Evolutionary conservation across 1,140 invertebrate species (phyloP), one percentile per base, ranked within the genome.

Genomic region (Hyphantria cunea): DNA sequence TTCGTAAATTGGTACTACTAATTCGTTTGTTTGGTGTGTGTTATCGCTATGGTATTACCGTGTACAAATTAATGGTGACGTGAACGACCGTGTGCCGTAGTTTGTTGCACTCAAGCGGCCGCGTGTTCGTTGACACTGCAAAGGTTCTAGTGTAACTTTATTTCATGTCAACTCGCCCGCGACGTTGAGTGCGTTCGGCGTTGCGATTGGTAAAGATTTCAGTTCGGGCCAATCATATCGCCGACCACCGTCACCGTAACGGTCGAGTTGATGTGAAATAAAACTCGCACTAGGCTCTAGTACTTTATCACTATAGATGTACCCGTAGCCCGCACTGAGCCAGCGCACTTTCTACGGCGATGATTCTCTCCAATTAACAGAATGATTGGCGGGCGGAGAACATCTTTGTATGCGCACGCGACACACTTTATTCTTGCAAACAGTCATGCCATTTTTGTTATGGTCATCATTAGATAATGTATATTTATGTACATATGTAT

Each of bases 331-430:
- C 39, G 60, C 37, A 45, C 54, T 13, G 31, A 14, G 62, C 58
- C 60, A 56, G 60, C 55, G 62, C 44, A 88, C 87, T 90, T 90
- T 90, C 87, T 87, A 86, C 80, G 70, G 65, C 73, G 75, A 88
- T 88, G 83, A 84, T 90, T 84, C 85, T 90, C 85, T 90, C 87
- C 87, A 88, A 90, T 90, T 90, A 90, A 79, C 87, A 78, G 83
- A 88, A 90, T 90, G 82, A 90, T 89, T 89, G 85, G 76, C 78
- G 80, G 74, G 69, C 66, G 66, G 53, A 76, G 76, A 85, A 70
- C 73, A 82, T 80, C 82, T 80, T 71, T 68, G 72, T 70, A 51
- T 78, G 74, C 63, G 74, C 84, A 86, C 85, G 82, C 82, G 85
- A 88, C 78, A 84, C 81, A 83, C 77, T 87, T 58, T 84, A 72